Percentiles rank a stretch among this genome's conserved stretches.
Conservation (phyloP, 2,797 vertebrate species). For the Megalops cyprinoides region DNA sequence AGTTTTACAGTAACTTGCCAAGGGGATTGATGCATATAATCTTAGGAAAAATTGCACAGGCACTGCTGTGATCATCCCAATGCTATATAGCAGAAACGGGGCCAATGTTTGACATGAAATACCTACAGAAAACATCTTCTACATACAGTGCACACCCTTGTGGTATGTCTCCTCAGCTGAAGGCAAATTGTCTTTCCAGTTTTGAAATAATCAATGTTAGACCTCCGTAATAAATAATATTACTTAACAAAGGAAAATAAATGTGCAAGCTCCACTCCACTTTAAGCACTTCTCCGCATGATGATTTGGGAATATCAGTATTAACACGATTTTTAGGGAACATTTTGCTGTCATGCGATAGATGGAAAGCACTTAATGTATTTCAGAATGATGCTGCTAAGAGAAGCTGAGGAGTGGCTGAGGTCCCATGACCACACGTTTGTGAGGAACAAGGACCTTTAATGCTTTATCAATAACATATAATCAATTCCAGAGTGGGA, state of each 20-base stretch:
- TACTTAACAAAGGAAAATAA: too few relatives aligned
- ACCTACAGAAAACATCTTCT: not conserved
- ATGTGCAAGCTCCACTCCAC: too few relatives aligned
- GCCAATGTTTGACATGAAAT: not conserved
- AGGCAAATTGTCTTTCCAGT: too few relatives aligned
- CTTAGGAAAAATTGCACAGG: not conserved
- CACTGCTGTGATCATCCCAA: not conserved
- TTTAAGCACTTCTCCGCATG: too few relatives aligned
- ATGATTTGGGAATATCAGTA: too few relatives aligned
- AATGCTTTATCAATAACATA: conserved; percentile 53
- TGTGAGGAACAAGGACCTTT: conserved; percentile 29
- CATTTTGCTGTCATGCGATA: not conserved
- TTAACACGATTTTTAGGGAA: too few relatives aligned
- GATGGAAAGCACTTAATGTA: not conserved
- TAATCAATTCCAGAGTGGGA: conserved; percentile 49
- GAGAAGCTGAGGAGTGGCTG: not conserved
- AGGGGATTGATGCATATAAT: not conserved
- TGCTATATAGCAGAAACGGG: not conserved
- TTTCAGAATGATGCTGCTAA: conserved; percentile 7
- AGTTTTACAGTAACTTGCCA: conserved; percentile 22
- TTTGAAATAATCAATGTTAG: too few relatives aligned
- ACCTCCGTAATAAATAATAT: not conserved
- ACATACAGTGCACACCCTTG: not conserved
- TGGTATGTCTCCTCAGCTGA: not conserved
- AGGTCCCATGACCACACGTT: conserved; percentile 7